phyloP scores from a whole-genome alignment of 2,888 invertebrate genomes.

The Euspilapteryx auroguttella region DNA sequence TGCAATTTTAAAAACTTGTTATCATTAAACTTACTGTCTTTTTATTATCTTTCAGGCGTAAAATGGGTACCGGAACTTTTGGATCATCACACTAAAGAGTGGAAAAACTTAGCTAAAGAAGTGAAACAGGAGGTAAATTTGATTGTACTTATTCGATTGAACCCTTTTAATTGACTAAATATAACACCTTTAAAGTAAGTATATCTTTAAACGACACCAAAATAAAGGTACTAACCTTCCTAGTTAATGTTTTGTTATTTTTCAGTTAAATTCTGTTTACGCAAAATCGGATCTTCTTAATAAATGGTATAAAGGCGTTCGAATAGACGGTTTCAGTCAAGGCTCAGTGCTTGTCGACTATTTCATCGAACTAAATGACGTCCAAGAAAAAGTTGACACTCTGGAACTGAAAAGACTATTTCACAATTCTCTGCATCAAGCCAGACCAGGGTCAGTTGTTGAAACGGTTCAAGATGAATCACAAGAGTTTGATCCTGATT shows the following conservation, averaged over 20 bases:
- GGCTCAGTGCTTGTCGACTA: slow-evolving; percentile 90
- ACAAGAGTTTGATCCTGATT: slow-evolving; percentile 35
- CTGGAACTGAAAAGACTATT: slow-evolving; percentile 71
- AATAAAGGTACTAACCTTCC: no score
- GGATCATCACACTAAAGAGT: slow-evolving; percentile 85
- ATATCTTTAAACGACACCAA: no score
- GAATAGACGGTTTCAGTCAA: slow-evolving; percentile 85
- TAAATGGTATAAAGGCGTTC: slow-evolving; percentile 83
- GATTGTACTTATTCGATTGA: neutral
- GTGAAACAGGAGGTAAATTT: slow-evolving; percentile 73
- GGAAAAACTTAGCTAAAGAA: slow-evolving; percentile 80
- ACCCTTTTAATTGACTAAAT: no score
- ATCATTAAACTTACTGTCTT: no score
- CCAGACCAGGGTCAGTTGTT: slow-evolving; percentile 48
- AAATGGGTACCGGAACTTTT: slow-evolving; percentile 85
- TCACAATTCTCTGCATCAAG: slow-evolving; percentile 62
- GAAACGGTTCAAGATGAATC: slow-evolving; percentile 25
- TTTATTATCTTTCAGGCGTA: slow-evolving; percentile 53
- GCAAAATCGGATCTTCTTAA: slow-evolving; percentile 72
- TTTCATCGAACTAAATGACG: slow-evolving; percentile 78
- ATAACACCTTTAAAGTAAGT: no score
- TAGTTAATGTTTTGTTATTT: no score
- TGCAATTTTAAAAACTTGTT: no score
- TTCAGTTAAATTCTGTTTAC: slow-evolving; percentile 82
- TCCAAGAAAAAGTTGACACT: slow-evolving; percentile 71